Evolutionary conservation across 1,140 invertebrate species (phyloP).

Genomic region (Nylanderia fulva): DNA sequence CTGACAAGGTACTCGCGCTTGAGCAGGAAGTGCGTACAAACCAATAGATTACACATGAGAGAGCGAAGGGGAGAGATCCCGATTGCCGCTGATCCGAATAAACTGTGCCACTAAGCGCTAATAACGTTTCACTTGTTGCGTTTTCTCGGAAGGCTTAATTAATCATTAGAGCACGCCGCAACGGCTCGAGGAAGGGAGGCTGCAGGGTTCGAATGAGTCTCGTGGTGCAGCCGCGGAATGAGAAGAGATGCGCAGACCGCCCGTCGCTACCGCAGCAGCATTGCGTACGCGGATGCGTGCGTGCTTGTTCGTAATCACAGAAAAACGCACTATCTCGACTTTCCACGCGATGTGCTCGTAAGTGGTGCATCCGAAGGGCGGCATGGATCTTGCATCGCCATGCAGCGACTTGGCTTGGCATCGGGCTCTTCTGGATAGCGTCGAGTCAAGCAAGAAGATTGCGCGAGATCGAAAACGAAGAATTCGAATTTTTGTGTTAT

Average conservation of each 20-base stretch:
- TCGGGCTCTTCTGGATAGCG: constrained; percentile 20
- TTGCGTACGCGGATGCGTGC: constrained; percentile 23
- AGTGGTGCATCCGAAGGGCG: not conserved
- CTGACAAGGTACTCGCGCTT: constrained; percentile 4
- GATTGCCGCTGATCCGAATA: constrained; percentile 66
- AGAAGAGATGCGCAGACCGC: constrained; percentile 38
- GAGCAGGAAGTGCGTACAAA: constrained; percentile 18
- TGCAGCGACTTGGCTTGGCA: too few species aligned
- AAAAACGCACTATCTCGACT: constrained; percentile 53
- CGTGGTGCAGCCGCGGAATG: not conserved
- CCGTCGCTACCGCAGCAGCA: constrained; percentile 26
- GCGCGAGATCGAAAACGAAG: constrained; percentile 35
- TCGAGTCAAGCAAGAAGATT: not conserved
- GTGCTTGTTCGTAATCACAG: constrained; percentile 41
- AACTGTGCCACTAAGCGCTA: constrained; percentile 81
- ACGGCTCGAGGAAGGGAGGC: not conserved
- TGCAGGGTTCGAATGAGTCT: not conserved
- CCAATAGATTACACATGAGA: not conserved
- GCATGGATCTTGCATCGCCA: constrained; percentile 1
- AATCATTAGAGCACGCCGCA: constrained; percentile 75
- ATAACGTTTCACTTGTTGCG: constrained; percentile 83
- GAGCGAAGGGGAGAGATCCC: not conserved
- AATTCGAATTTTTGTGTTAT: constrained; percentile 42
- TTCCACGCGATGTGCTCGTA: constrained; percentile 54
- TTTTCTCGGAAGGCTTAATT: constrained; percentile 84